Evolutionary conservation across 2,888 invertebrate species (phyloP).

Genomic region (Conops quadrifasciatus): DNA sequence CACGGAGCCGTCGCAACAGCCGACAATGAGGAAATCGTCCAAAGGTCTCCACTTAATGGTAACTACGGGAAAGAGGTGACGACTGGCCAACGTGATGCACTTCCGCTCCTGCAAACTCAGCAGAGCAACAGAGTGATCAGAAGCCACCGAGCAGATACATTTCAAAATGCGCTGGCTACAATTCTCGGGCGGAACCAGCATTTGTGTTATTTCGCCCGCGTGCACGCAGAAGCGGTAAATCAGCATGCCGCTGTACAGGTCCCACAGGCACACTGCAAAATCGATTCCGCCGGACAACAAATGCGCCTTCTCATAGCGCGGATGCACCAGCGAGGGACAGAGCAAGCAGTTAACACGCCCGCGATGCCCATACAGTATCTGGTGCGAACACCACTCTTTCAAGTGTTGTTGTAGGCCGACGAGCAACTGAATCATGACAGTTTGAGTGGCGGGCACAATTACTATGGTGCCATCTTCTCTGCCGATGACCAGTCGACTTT

Average conservation of each 20-base stretch:
- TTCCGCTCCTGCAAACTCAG: slow-evolving; percentile 88
- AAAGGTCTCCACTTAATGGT: slow-evolving; percentile 96
- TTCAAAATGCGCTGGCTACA: slow-evolving; percentile 90
- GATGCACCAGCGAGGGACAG: slow-evolving; percentile 92
- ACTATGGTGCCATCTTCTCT: slow-evolving; percentile 95
- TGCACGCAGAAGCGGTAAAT: slow-evolving; percentile 97
- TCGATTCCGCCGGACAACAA: slow-evolving; percentile 97
- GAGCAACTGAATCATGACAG: slow-evolving; percentile 90
- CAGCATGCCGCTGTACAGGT: slow-evolving; percentile 86
- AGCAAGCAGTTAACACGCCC: slow-evolving; percentile 94
- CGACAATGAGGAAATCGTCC: slow-evolving; percentile 97
- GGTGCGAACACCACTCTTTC: slow-evolving; percentile 89
- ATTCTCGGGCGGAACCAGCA: slow-evolving; percentile 92
- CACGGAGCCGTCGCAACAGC: slow-evolving; percentile 96
- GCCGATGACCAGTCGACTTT: slow-evolving; percentile 93
- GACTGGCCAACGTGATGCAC: slow-evolving; percentile 88
- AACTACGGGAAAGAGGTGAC: slow-evolving; percentile 93
- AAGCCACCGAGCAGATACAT: slow-evolving; percentile 95
- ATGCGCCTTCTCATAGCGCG: slow-evolving; percentile 84
- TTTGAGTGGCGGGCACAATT: slow-evolving; percentile 94
- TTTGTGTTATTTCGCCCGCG: slow-evolving; percentile 95
- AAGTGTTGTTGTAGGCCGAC: slow-evolving; percentile 81
- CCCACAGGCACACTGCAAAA: slow-evolving; percentile 96
- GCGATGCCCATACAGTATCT: slow-evolving; percentile 86
- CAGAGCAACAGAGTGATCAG: slow-evolving; percentile 96